These are phyloP conservation scores for Cantharis rufa DNA, from an alignment of 2,888 invertebrate genomes.

Conservation along the genomic window DNA sequence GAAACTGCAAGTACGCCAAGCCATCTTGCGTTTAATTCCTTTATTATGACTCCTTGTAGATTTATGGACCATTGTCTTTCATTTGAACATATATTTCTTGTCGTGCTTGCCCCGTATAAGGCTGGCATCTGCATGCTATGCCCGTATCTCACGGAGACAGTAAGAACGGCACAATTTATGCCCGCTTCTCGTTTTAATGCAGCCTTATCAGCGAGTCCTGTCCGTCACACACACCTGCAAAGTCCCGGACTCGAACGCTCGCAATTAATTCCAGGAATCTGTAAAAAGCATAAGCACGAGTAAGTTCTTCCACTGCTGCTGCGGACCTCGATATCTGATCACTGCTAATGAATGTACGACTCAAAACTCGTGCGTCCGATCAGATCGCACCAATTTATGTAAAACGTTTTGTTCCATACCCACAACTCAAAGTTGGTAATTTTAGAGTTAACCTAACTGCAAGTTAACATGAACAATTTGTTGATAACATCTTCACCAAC, in stretches of 20 bases:
- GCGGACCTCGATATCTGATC: slow-evolving; percentile 44
- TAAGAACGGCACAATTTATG: slow-evolving; percentile 29
- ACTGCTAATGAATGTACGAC: slow-evolving; percentile 51
- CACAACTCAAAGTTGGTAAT: slow-evolving; percentile 2
- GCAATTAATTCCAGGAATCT: slow-evolving; percentile 39
- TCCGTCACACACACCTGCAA: slow-evolving; percentile 33
- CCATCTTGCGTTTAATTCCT: slow-evolving; percentile 33
- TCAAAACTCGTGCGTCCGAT: slow-evolving; percentile 38
- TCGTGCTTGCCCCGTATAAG: slow-evolving; percentile 42
- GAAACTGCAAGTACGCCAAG: slow-evolving; percentile 35
- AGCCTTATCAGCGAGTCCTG: slow-evolving; percentile 28
- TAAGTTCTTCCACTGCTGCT: slow-evolving; percentile 16
- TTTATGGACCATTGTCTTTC: slow-evolving; percentile 59
- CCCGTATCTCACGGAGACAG: slow-evolving; percentile 49
- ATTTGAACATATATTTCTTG: slow-evolving; percentile 56
- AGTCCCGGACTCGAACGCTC: slow-evolving; percentile 19
- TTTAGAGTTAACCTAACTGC: slow-evolving; percentile 38
- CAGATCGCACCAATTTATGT: slow-evolving; percentile 36
- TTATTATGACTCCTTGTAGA: slow-evolving; percentile 46
- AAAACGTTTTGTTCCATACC: slow-evolving; percentile 7
- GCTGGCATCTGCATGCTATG: slow-evolving; percentile 43
- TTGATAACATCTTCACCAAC: slow-evolving; percentile 43
- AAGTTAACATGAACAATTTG: slow-evolving; percentile 48
- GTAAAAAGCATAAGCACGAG: slow-evolving; percentile 34
- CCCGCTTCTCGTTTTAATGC: slow-evolving; percentile 29